These are phyloP conservation scores for Vanessa tameamea DNA, from an alignment of 1,140 invertebrate genomes.

Conservation along the genomic window DNA sequence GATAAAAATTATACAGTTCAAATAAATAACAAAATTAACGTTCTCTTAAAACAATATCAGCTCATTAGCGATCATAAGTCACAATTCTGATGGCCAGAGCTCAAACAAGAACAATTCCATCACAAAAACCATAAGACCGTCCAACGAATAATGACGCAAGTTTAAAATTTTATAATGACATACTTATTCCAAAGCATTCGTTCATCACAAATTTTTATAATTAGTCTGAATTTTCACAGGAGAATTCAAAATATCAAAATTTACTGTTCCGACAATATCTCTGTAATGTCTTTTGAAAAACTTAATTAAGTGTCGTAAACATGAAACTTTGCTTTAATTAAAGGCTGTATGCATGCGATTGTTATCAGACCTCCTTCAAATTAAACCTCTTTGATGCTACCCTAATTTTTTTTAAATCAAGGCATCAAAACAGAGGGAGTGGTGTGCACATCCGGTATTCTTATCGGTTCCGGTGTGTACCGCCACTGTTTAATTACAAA, in stretches of 20 bases:
- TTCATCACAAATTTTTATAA: constrained; percentile 31
- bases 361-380: constrained; percentile 45
- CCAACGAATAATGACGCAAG: constrained; percentile 6
- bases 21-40: neutral
- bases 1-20: no score
- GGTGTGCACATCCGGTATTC: constrained; percentile 53
- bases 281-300: constrained; percentile 39
- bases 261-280: constrained; percentile 27
- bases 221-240: constrained; percentile 28
- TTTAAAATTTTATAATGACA: constrained; percentile 28
- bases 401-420: constrained; percentile 42
- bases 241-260: constrained; percentile 32
- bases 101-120: constrained; percentile 12
- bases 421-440: constrained; percentile 49
- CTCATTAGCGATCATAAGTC: constrained; percentile 3
- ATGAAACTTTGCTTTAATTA: constrained; percentile 36
- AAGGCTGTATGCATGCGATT: constrained; percentile 46
- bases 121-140: constrained; percentile 9
- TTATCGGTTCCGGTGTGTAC: constrained; percentile 63
- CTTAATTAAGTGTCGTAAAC: constrained; percentile 60
- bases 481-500: constrained; percentile 65
- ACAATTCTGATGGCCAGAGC: constrained; percentile 4
- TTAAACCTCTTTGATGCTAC: constrained; percentile 38
- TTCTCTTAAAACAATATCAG: constrained; percentile 7
- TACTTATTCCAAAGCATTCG: constrained; percentile 12